These are phyloP conservation scores for Pseudorhiza aurosa DNA, from an alignment of 30 jellyfish, hydroid and myxozoan species.

Conservation along the genomic window DNA sequence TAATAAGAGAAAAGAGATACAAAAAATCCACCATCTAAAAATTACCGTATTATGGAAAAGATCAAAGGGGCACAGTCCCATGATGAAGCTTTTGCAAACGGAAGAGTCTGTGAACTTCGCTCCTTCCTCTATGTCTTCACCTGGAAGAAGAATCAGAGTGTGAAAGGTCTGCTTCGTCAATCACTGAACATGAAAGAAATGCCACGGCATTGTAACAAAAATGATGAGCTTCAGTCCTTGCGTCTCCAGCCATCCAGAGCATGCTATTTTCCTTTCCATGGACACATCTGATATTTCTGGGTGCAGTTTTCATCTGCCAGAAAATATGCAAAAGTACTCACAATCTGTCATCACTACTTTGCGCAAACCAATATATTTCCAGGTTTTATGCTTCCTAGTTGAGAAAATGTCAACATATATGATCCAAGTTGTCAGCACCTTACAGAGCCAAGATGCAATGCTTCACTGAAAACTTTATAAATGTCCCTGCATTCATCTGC, in stretches of 20 bases:
- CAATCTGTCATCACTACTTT: slow-evolving; percentile 34
- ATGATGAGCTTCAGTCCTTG: too few relatives aligned
- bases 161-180: too few relatives aligned
- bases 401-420: background rate
- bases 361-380: background rate
- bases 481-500: too few relatives aligned
- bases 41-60: slow-evolving; percentile 94
- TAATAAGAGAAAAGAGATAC: too few relatives aligned
- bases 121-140: slow-evolving; percentile 86
- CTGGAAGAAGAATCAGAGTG: slow-evolving; percentile 40
- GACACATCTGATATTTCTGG: too few relatives aligned
- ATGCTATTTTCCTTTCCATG: too few relatives aligned
- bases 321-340: slow-evolving; percentile 58
- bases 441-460: background rate
- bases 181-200: too few relatives aligned
- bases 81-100: slow-evolving; percentile 92
- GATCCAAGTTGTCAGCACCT: background rate
- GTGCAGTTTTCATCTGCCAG: background rate
- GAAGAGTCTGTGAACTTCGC: slow-evolving; percentile 74
- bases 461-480: background rate
- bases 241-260: too few relatives aligned
- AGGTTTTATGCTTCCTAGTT: background rate
- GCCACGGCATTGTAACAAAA: too few relatives aligned
- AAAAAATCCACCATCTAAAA: too few relatives aligned
- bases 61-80: slow-evolving; percentile 97